A percentile compares a stretch with the other conserved stretches of the same genome.
phyloP scores from a whole-genome alignment of 2,888 invertebrate species.

The Mystacides longicornis region DNA sequence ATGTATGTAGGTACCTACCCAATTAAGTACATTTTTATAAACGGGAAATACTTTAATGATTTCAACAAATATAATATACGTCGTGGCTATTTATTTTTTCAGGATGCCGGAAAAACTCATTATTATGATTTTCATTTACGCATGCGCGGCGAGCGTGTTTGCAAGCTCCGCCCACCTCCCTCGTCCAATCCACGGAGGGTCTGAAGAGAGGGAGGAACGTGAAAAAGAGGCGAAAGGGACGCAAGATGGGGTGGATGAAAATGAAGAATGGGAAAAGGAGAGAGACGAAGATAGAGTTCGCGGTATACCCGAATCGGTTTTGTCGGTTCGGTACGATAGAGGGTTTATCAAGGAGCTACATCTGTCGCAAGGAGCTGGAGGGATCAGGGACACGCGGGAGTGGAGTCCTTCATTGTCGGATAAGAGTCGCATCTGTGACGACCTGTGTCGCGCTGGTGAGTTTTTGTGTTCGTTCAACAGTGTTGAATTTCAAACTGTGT shows the following conservation, averaged over 20 bases:
- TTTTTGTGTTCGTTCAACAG: not conserved
- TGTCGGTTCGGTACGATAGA: slow-evolving; percentile 42
- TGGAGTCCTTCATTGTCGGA: slow-evolving; percentile 36
- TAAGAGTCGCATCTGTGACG: slow-evolving; percentile 38
- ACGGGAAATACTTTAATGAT: not conserved
- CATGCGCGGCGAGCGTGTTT: slow-evolving; percentile 5
- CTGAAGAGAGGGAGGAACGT: not conserved
- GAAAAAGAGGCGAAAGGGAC: not conserved
- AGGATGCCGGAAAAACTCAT: slow-evolving; percentile 7
- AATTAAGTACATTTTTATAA: not conserved
- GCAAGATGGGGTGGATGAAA: not conserved
- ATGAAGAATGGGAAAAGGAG: not conserved
- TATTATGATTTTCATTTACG: slow-evolving; percentile 8
- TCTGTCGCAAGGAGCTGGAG: slow-evolving; percentile 42
- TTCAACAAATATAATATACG: not conserved
- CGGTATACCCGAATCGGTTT: slow-evolving; percentile 39
- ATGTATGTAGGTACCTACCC: too few relatives aligned
- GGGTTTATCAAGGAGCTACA: slow-evolving; percentile 47
- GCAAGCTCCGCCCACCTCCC: slow-evolving; percentile 6
- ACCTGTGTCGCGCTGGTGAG: slow-evolving; percentile 46
- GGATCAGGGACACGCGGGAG: slow-evolving; percentile 28
- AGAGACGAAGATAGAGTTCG: slow-evolving; percentile 19
- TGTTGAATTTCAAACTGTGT: not conserved
- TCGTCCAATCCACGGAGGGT: not conserved
- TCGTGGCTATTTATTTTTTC: not conserved